phyloP scores from a whole-genome alignment of 2,888 invertebrate species.

The Zelleria hepariella region DNA sequence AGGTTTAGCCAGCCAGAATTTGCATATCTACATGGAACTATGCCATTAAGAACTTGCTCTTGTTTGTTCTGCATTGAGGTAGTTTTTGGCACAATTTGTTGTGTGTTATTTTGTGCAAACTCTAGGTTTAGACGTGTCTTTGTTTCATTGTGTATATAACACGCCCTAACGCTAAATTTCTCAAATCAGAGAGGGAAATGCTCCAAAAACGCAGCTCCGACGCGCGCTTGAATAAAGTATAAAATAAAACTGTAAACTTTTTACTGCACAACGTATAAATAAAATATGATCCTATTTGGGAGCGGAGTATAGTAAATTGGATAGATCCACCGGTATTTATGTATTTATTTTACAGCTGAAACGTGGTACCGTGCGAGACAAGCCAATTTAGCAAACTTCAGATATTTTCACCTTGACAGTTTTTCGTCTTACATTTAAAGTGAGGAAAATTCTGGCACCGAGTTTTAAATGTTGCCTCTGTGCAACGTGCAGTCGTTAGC shows the following conservation, averaged over 20 bases:
- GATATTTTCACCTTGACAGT: background rate
- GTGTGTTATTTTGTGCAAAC: background rate
- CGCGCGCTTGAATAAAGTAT: background rate
- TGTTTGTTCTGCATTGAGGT: background rate
- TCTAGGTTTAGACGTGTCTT: background rate
- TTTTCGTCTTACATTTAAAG: too few species aligned
- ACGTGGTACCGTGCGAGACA: background rate
- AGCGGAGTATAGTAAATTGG: background rate
- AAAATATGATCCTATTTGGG: background rate
- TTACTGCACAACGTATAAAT: constrained; percentile 2
- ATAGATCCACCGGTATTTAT: background rate
- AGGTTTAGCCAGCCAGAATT: background rate
- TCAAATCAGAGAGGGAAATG: background rate
- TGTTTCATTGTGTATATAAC: background rate
- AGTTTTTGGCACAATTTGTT: background rate
- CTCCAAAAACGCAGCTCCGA: background rate
- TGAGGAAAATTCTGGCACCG: too few species aligned
- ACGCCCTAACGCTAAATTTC: background rate
- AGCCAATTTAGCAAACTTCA: background rate
- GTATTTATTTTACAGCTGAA: background rate
- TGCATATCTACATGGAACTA: background rate
- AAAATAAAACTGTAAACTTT: constrained; percentile 2
- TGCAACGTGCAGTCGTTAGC: constrained; percentile 9
- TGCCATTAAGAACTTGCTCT: background rate
- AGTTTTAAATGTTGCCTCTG: too few species aligned